Evolutionary conservation across 1,140 invertebrate genomes (phyloP).

Genomic region (Drosophila trapezifrons): DNA sequence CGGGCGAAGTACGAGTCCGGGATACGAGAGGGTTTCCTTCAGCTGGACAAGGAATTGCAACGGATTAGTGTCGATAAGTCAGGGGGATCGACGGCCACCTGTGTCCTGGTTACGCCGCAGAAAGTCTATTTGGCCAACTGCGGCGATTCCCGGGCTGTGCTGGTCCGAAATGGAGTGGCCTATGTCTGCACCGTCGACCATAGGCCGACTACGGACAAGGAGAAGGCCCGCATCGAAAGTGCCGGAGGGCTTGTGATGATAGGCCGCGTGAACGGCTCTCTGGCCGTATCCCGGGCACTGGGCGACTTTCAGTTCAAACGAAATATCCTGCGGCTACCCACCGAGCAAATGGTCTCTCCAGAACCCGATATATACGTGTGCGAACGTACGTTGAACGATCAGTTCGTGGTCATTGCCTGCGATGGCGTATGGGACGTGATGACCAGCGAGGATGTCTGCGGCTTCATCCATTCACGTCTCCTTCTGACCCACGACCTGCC

Average conservation of each 20-base stretch:
- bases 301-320: slow-evolving; percentile 27
- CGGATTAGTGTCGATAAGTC: background rate
- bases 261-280: slow-evolving; percentile 20
- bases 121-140: slow-evolving; percentile 29
- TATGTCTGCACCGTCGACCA: slow-evolving; percentile 7
- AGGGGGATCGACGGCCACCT: slow-evolving; percentile 20
- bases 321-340: too few species aligned
- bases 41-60: slow-evolving; percentile 18
- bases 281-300: slow-evolving; percentile 30
- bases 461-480: slow-evolving; percentile 15
- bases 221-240: slow-evolving; percentile 7
- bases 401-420: slow-evolving; percentile 29
- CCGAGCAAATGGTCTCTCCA: slow-evolving; percentile 20
- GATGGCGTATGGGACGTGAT: slow-evolving; percentile 43
- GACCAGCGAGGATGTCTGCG: slow-evolving; percentile 10
- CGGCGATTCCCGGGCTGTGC: slow-evolving; percentile 23
- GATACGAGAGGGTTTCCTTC: slow-evolving; percentile 9
- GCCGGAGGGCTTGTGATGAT: slow-evolving; percentile 29
- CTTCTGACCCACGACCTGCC: slow-evolving; percentile 12
- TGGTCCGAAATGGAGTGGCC: background rate
- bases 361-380: slow-evolving; percentile 23
- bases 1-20: background rate
- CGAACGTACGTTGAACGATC: slow-evolving; percentile 4
- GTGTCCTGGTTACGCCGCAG: slow-evolving; percentile 14
- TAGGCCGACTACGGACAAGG: slow-evolving; percentile 6